phyloP scores from a whole-genome alignment of 1,140 invertebrate species.

The Pseudomyrmex pallidus region DNA sequence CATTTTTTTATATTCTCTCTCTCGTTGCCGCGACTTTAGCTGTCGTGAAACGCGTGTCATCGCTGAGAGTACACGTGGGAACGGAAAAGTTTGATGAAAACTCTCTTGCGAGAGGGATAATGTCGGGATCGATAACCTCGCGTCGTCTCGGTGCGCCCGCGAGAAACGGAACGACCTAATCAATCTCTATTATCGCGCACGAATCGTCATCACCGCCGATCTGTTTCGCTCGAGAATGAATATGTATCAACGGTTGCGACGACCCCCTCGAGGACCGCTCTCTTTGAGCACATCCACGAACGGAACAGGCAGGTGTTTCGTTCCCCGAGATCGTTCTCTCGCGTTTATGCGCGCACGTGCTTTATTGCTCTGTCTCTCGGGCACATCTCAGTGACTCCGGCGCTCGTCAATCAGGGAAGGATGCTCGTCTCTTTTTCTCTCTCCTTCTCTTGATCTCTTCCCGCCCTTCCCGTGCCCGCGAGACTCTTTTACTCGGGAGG shows the following conservation, averaged over 20 bases:
- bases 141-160: not conserved
- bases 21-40: too few species aligned
- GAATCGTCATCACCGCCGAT: slow-evolving; percentile 38
- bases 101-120: not conserved
- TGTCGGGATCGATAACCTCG: not conserved
- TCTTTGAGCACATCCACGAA: slow-evolving; percentile 23
- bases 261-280: slow-evolving; percentile 38
- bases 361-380: slow-evolving; percentile 80
- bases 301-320: slow-evolving; percentile 79
- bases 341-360: slow-evolving; percentile 82
- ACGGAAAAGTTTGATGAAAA: not conserved
- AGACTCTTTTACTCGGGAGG: slow-evolving; percentile 43
- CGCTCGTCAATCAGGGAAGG: slow-evolving; percentile 83
- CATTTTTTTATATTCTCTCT: not conserved
- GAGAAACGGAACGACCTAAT: not conserved
- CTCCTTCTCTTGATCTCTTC: slow-evolving; percentile 42
- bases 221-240: slow-evolving; percentile 57
- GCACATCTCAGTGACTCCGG: slow-evolving; percentile 80
- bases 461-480: slow-evolving; percentile 1
- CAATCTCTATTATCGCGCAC: slow-evolving; percentile 29
- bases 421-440: slow-evolving; percentile 63
- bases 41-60: not conserved
- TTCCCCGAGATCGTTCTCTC: slow-evolving; percentile 76
- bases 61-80: not conserved
- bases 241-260: slow-evolving; percentile 67